Base-by-base conservation (phyloP, 2,113 vertebrate genomes). In the Ginglymostoma cirratum region DNA sequence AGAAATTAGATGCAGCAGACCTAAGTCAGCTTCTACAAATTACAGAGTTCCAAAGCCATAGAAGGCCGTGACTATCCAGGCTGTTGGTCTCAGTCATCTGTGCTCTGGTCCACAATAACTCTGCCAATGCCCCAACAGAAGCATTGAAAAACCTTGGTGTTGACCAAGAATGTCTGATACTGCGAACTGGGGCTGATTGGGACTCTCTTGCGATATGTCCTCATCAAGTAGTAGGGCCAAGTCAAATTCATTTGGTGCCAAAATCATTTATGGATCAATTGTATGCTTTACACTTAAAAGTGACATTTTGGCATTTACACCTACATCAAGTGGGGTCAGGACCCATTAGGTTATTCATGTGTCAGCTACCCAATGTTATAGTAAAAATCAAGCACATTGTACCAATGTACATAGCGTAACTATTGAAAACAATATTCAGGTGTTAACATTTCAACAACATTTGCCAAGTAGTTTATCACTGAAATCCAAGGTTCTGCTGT, bases 391-490 rank as follows among this genome's bases (percentile, higher is more conserved):
- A 76, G 72, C 72, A 2, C 24, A 6, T 6, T 55, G 52, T 61
- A 34, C 14, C 27, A 55, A 27, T 34, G 48, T 55, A 61, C 86
- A 34, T 15, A 52, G 23, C 69, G 19, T 38, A 94, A 66, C 10
- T 5, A 38, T 38, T 67, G 66, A 69, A 94, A 67, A 69, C 8
- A 92, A 66, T 69, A 42, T 45, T 94, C 92, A 94, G 90, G 19
- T 23, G 65, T 94, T 94, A 45, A 69, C 45, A 69, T 65, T 34
- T 24, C n/a, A 94, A 69, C 34, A 94, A 70, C 21, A 0, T 34
- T 38, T 95, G 94, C 42, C 42, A 95, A 95, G 72, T 34, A 93
- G 48, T 95, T 72, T 72, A 61, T 14, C 38, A 95, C 38, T 76
- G 7, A 76, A 66, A 34, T 24, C 52, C 69, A 76, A 72, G 38